Evolutionary conservation across 2,888 invertebrate genomes (phyloP).

Genomic region (Autographa gamma): DNA sequence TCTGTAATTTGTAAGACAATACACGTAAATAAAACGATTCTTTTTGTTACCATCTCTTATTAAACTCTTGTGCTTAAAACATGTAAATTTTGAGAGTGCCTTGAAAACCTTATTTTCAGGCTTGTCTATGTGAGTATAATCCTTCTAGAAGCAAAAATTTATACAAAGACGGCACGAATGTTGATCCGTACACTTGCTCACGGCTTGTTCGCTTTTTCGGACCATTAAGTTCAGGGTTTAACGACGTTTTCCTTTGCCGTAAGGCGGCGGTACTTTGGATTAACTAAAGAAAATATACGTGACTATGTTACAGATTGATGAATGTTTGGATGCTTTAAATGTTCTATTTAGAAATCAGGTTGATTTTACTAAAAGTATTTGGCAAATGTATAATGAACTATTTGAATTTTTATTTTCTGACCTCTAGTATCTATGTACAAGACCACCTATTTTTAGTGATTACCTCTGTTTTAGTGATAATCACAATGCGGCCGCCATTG

Average conservation of each 20-base stretch:
- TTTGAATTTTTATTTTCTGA: too few relatives aligned
- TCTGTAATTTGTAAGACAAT: too few relatives aligned
- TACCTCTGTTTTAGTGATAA: too few relatives aligned
- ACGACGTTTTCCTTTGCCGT: slow-evolving; percentile 4
- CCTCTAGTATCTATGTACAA: too few relatives aligned
- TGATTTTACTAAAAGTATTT: too few relatives aligned
- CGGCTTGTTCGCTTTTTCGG: slow-evolving; percentile 3
- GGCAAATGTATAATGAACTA: too few relatives aligned
- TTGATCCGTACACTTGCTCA: slow-evolving; percentile 4
- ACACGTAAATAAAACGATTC: too few relatives aligned
- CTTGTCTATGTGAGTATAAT: background rate
- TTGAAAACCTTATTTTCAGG: background rate
- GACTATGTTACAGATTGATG: background rate
- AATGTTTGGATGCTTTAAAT: background rate
- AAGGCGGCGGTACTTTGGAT: slow-evolving; percentile 1
- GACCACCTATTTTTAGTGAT: too few relatives aligned
- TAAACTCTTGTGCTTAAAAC: too few relatives aligned
- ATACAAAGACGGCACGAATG: background rate
- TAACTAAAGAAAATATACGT: slow-evolving; percentile 2
- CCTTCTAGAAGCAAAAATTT: background rate
- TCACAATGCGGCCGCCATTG: too few relatives aligned
- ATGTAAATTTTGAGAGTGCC: background rate
- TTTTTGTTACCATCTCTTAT: too few relatives aligned
- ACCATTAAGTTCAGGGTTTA: slow-evolving; percentile 4
- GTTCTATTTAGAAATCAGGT: background rate